Evolutionary conservation across 2,888 invertebrate genomes (phyloP).

Genomic region (Drosophila melanosoma): DNA sequence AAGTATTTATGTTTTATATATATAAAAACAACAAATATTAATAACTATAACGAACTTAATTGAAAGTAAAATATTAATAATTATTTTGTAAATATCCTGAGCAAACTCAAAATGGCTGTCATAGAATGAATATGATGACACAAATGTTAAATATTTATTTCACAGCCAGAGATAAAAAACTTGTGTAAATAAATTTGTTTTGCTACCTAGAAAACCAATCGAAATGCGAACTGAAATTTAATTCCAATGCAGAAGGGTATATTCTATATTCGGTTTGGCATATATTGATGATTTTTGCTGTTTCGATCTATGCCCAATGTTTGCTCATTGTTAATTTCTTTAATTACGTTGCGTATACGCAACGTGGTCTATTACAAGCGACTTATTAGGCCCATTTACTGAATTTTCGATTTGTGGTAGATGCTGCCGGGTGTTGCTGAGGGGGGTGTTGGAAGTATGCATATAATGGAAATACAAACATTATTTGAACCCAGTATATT

Average conservation of each 20-base stretch:
- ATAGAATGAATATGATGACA: background rate
- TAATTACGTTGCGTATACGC: conserved; percentile 38
- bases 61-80: background rate
- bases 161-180: background rate
- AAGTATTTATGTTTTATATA: too few species aligned
- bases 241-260: background rate
- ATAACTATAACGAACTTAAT: background rate
- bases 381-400: conserved; percentile 21
- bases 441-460: background rate
- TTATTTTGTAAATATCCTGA: background rate
- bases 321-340: background rate
- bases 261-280: background rate
- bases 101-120: background rate
- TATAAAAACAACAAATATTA: too few species aligned
- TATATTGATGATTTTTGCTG: background rate
- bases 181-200: background rate
- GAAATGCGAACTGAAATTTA: background rate
- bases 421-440: background rate
- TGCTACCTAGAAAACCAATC: background rate
- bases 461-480: background rate
- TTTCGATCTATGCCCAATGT: background rate
- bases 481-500: conserved; percentile 43
- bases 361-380: conserved; percentile 28
- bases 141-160: background rate
- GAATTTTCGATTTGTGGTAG: conserved; percentile 2